Evolutionary conservation across 2,888 invertebrate genomes (phyloP), one percentile per base, ranked within the genome.

Genomic region (Melanophora roralis): DNA sequence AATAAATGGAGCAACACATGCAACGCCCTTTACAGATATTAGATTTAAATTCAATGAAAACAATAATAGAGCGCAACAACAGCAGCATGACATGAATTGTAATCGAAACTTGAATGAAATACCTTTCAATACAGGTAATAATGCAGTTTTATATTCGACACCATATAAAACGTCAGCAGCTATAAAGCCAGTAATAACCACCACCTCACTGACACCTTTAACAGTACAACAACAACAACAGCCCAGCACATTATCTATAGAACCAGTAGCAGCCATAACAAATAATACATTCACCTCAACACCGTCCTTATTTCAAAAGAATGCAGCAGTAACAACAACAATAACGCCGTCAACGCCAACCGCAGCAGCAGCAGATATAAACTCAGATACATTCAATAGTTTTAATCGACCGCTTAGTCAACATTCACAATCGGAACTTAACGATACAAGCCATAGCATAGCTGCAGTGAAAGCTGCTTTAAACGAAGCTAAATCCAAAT

Each of bases 401-500:
- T 62, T 71, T 69, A 68, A 73, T 73, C 76, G 85, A 65, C 86
- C 86, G 81, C 85, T 86, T 83, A 86, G 85, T 86, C 85, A 86
- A 81, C 85, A 85, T 78, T 84, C 84, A 64, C 84, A 84, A 73
- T 72, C 81, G 62, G 85, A 85, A 21, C 82, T 84, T 62, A 85
- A 86, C 77, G 84, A 86, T 78, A 84, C 86, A 75, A 86, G 85
- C 67, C 84, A 88, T 71, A 87, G 87, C 78, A 86, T 88, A 69
- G 88, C 88, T 23, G 89, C 88, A 32, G 88, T 86, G 19, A 88
- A 87, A 84, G 89, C 90, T 16, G 90, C 89, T 5, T 84, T 89
- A 19, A 89, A 89, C 81, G 89, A 89, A 83, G 90, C 90, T 43
- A 90, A 90, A 84, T 90, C 89, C 51, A 88, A 88, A 74, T 90